Conservation (phyloP, 2,888 invertebrate genomes). For the Brassicogethes aeneus region DNA sequence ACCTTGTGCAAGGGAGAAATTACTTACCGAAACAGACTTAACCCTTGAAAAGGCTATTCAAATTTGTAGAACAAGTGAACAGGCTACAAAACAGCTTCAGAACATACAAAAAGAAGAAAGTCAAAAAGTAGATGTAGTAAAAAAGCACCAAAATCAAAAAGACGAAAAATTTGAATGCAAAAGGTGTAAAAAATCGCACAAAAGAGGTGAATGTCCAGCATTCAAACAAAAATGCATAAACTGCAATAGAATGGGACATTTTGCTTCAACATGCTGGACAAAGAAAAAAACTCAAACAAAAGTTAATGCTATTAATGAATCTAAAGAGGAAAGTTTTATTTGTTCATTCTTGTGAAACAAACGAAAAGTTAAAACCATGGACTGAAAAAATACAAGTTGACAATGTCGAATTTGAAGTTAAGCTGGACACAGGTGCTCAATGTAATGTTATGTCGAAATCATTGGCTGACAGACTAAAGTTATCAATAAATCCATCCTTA, state of each 20-base stretch:
- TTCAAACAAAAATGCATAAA: background rate
- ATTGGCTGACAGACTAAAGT: no score
- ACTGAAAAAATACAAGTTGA: no score
- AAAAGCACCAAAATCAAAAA: background rate
- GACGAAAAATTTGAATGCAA: background rate
- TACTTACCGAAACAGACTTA: background rate
- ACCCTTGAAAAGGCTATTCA: background rate
- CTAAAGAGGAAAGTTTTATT: no score
- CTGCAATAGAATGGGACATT: background rate
- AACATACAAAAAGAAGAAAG: no score
- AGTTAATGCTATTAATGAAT: no score
- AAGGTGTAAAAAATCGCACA: background rate
- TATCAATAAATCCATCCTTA: no score
- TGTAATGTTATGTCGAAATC: no score
- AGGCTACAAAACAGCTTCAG: background rate
- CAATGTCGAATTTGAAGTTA: no score
- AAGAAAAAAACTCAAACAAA: background rate
- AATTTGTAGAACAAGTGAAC: background rate
- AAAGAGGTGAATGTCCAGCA: background rate
- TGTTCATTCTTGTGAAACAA: no score
- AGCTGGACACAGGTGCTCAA: background rate
- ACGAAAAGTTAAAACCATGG: no score
- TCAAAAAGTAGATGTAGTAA: background rate
- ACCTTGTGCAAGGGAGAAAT: background rate
- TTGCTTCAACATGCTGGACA: background rate